Conservation (phyloP, 2,797 vertebrate species). For the Aeoliscus strigatus region DNA sequence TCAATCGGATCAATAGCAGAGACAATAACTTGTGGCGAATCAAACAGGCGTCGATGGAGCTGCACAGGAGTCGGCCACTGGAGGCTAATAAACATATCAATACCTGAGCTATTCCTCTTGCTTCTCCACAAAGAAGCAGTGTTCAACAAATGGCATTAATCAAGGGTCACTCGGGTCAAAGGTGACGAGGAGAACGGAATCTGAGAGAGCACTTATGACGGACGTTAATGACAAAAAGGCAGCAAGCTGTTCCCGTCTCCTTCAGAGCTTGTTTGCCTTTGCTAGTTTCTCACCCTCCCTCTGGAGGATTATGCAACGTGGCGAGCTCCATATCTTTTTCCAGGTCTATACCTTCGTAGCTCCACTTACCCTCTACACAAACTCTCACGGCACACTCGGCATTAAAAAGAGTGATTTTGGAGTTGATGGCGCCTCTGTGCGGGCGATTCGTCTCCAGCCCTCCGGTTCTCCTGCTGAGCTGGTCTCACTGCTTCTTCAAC, state of each 20-base stretch:
- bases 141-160: slow-evolving; percentile 53
- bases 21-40: slow-evolving; percentile 40
- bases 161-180: slow-evolving; percentile 46
- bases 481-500: slow-evolving; percentile 34
- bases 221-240: slow-evolving; percentile 41
- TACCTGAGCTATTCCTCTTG: slow-evolving; percentile 32
- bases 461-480: slow-evolving; percentile 49
- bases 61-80: slow-evolving; percentile 9
- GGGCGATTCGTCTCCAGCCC: slow-evolving; percentile 52
- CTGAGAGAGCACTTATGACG: slow-evolving; percentile 36
- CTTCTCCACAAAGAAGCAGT: slow-evolving; percentile 51
- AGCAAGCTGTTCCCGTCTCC: slow-evolving; percentile 15
- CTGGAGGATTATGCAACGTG: slow-evolving; percentile 59
- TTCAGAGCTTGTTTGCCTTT: slow-evolving; percentile 38
- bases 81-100: slow-evolving; percentile 56
- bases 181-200: slow-evolving; percentile 47
- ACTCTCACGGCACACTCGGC: slow-evolving; percentile 59
- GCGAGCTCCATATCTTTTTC: slow-evolving; percentile 56
- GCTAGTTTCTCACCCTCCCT: slow-evolving; percentile 45
- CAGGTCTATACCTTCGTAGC: slow-evolving; percentile 46
- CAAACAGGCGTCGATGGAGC: slow-evolving; percentile 40
- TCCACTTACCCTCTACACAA: slow-evolving; percentile 46
- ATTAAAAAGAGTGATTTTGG: slow-evolving; percentile 55
- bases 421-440: slow-evolving; percentile 44
- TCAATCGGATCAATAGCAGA: slow-evolving; percentile 62